A percentile compares a stretch with the other conserved stretches of the same genome.
These are phyloP conservation scores for Lagorchestes hirsutus DNA, from an alignment of 2,797 vertebrate species.

Conservation along the genomic window DNA sequence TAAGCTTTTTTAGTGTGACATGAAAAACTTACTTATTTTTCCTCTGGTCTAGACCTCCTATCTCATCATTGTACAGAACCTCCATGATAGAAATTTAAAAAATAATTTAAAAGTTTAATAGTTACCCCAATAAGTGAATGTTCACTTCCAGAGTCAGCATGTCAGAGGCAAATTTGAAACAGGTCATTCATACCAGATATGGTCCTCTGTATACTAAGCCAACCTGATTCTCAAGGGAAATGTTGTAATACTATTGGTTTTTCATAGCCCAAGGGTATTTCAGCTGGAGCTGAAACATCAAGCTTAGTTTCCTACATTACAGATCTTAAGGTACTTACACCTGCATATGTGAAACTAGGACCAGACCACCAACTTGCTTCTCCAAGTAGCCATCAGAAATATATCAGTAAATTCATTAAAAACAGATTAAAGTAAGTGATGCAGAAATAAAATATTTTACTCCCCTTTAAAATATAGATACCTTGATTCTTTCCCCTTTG, in stretches of 20 bases:
- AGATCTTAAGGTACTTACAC: slow-evolving; percentile 46
- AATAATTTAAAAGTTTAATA: not conserved
- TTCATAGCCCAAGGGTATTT: not conserved
- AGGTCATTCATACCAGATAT: not conserved
- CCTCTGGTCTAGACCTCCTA: not conserved
- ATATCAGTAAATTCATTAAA: slow-evolving; percentile 58
- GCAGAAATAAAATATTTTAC: slow-evolving; percentile 35
- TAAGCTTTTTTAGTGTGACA: not conserved
- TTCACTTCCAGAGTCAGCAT: not conserved
- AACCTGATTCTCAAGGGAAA: not conserved
- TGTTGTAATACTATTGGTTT: not conserved
- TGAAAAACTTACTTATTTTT: not conserved
- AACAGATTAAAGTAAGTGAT: slow-evolving; percentile 64
- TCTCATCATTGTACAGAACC: not conserved
- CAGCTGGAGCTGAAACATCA: not conserved
- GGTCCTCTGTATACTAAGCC: not conserved
- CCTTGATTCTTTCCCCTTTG: slow-evolving; percentile 5
- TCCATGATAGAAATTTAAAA: not conserved
- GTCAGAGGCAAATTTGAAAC: not conserved
- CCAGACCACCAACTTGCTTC: slow-evolving; percentile 61
- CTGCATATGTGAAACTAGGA: slow-evolving; percentile 31
- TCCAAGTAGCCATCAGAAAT: slow-evolving; percentile 49
- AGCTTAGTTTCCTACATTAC: not conserved
- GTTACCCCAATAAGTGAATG: not conserved
- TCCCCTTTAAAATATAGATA: slow-evolving; percentile 51